These are phyloP conservation scores for Phrynocephalus versicolor DNA, from an alignment of 2,113 vertebrate genomes.

Conservation along the genomic window DNA sequence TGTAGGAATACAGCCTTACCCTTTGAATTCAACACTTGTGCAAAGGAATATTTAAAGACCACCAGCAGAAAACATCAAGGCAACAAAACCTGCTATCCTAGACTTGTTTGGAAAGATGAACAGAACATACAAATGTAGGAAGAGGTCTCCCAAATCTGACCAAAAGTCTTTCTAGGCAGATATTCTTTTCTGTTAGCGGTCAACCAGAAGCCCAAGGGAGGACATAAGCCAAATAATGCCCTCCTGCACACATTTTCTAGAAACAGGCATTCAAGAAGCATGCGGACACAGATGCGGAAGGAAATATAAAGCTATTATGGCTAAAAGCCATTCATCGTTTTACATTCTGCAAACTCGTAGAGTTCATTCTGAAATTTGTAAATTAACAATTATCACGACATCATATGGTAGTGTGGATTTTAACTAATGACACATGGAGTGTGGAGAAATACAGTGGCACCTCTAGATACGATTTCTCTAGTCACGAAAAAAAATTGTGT, in stretches of 20 bases:
- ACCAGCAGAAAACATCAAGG: slow-evolving; percentile 42
- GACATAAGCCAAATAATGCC: neutral
- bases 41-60: slow-evolving; percentile 64
- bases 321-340: no score
- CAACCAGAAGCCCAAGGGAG: neutral
- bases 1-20: slow-evolving; percentile 23
- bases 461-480: no score
- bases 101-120: neutral
- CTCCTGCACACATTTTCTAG: neutral
- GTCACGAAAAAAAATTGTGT: no score
- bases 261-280: neutral
- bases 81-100: slow-evolving; percentile 22
- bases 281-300: neutral
- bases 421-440: no score
- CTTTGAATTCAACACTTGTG: slow-evolving; percentile 64
- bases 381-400: no score
- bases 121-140: neutral
- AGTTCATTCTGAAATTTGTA: no score
- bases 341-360: no score
- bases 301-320: neutral
- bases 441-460: neutral
- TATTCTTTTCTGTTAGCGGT: neutral
- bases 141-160: neutral
- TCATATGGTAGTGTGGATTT: no score
- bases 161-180: neutral